These are phyloP conservation scores for Chaetorhynchus papuensis DNA, from an alignment of 2,113 vertebrate genomes.

Conservation along the genomic window DNA sequence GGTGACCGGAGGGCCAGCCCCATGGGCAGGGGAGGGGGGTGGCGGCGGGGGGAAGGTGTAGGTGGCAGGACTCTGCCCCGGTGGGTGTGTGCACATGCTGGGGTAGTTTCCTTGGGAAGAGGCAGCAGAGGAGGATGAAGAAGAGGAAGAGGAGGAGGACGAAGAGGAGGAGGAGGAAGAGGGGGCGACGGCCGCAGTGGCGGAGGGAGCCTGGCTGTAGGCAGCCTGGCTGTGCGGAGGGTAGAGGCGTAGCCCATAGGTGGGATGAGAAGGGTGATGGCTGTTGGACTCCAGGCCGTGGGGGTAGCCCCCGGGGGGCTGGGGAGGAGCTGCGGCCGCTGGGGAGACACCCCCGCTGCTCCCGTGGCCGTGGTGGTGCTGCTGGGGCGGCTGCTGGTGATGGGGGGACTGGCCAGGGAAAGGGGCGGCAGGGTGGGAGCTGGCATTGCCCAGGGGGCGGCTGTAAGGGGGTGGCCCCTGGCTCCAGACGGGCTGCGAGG, in stretches of 20 bases:
- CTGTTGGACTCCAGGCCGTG: conserved; percentile 57
- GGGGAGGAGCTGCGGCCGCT: background rate
- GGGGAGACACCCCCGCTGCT: background rate
- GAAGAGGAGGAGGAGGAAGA: conserved; percentile 18
- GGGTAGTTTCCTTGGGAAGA: conserved; percentile 67
- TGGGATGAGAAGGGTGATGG: conserved; percentile 59
- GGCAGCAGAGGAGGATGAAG: conserved; percentile 23
- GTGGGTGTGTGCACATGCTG: conserved; percentile 53
- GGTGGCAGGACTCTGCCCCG: conserved; percentile 62
- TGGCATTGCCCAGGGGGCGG: conserved; percentile 60
- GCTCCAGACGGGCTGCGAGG: conserved; percentile 74
- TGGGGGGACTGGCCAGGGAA: conserved; percentile 62
- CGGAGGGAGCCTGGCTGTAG: conserved; percentile 50
- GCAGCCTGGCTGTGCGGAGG: conserved; percentile 67
- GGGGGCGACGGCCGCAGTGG: background rate
- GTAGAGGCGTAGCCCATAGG: conserved; percentile 70
- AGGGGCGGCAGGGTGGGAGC: conserved; percentile 51
- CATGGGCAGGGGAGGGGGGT: conserved; percentile 26
- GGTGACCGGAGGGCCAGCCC: conserved; percentile 61
- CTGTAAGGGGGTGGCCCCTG: conserved; percentile 71
- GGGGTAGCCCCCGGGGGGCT: conserved; percentile 50
- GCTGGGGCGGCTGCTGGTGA: conserved; percentile 71
- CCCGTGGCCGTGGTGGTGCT: conserved; percentile 23
- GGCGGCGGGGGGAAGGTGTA: conserved; percentile 59
- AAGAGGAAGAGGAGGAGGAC: background rate